Percentiles rank a stretch among this genome's conserved stretches.
phyloP scores from a whole-genome alignment of 2,888 invertebrate species.

The Carpatolechia fugitivella region DNA sequence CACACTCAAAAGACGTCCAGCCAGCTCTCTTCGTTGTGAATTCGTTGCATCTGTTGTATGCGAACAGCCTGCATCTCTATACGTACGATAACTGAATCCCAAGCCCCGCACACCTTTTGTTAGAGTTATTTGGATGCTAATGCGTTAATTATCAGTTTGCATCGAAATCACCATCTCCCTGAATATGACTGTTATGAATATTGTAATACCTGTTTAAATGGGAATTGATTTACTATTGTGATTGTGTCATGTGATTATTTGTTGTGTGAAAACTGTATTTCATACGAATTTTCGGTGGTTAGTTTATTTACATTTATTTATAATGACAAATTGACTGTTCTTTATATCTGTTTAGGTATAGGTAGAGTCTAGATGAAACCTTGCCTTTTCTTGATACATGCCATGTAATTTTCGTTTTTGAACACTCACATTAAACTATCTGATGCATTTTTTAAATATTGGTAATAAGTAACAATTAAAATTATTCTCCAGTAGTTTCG shows the following conservation, averaged over 20 bases:
- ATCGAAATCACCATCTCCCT: constrained; percentile 31
- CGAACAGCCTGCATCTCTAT: constrained; percentile 18
- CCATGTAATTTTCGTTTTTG: too few species aligned
- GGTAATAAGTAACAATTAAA: too few species aligned
- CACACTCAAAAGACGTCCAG: too few species aligned
- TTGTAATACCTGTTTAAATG: constrained; percentile 59
- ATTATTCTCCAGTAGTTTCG: too few species aligned
- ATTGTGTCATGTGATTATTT: constrained; percentile 15
- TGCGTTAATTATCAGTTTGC: constrained; percentile 71
- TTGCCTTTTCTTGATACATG: too few species aligned
- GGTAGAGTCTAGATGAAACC: too few species aligned
- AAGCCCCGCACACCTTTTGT: constrained; percentile 59
- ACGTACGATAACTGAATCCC: constrained; percentile 45
- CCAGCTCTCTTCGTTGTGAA: too few species aligned
- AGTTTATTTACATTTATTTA: too few species aligned
- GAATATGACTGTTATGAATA: constrained; percentile 60
- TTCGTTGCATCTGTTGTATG: background rate
- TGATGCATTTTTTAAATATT: too few species aligned
- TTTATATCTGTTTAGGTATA: too few species aligned
- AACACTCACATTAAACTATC: too few species aligned
- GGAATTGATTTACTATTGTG: constrained; percentile 60
- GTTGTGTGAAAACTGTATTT: background rate
- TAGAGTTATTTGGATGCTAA: constrained; percentile 73
- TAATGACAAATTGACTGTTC: too few species aligned
- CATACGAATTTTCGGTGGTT: background rate